Evolutionary conservation across 2,113 vertebrate genomes (phyloP).

Genomic region (Datnioides undecimradiatus): DNA sequence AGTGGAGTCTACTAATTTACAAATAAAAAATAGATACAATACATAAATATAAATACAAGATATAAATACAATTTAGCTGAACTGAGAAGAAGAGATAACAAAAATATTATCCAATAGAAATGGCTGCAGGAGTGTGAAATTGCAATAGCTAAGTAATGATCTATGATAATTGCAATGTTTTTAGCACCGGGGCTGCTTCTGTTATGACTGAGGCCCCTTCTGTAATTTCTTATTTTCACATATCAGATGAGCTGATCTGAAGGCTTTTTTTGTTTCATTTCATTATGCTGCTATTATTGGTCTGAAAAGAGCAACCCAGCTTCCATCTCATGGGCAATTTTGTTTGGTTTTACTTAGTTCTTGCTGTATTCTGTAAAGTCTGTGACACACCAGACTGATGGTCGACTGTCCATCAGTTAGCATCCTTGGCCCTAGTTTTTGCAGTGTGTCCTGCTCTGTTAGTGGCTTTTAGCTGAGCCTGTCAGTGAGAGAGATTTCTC

Average conservation of each 20-base stretch:
- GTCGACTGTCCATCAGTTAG: no score
- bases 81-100: neutral
- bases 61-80: constrained; percentile 17
- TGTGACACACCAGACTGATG: no score
- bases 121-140: constrained; percentile 16
- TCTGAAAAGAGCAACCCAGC: neutral
- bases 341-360: neutral
- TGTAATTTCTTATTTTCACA: constrained; percentile 32
- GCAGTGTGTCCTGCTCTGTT: no score
- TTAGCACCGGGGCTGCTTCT: neutral
- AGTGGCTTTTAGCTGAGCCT: no score
- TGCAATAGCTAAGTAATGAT: constrained; percentile 13
- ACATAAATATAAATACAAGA: neutral
- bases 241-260: constrained; percentile 13
- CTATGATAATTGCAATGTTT: constrained; percentile 24
- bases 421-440: no score
- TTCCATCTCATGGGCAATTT: neutral
- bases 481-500: no score
- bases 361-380: neutral
- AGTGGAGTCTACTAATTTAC: neutral
- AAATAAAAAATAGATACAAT: neutral
- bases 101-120: constrained; percentile 5
- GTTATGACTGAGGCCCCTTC: neutral
- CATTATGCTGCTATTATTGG: constrained; percentile 1
- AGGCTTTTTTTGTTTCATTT: constrained; percentile 20